Percentiles rank a stretch among this genome's conserved stretches.
phyloP scores from a whole-genome alignment of 2,113 vertebrate species.

The Ibidorhyncha struthersii region DNA sequence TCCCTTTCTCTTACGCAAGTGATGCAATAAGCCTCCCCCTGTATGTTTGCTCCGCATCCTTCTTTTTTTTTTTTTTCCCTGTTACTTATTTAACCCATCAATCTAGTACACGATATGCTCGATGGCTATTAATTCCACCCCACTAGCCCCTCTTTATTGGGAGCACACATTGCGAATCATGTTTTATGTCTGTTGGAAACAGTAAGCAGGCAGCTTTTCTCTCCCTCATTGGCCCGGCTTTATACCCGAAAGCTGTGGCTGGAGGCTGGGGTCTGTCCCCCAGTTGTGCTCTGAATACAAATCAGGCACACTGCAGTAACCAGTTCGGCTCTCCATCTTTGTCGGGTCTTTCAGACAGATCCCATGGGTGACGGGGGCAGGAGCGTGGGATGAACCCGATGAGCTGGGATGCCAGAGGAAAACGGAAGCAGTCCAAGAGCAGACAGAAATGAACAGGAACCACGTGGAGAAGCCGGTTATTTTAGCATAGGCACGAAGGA shows the following conservation, averaged over 20 bases:
- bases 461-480: not conserved
- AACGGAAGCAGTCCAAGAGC: not conserved
- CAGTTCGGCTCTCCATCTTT: not conserved
- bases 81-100: conserved; percentile 40
- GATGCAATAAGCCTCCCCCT: not conserved
- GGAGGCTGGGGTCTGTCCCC: not conserved
- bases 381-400: fast-evolving
- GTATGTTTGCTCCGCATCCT: not conserved
- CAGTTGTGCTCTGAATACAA: not conserved
- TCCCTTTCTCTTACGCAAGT: not conserved
- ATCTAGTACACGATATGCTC: not conserved
- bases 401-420: not conserved
- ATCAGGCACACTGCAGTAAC: not conserved
- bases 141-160: conserved; percentile 38
- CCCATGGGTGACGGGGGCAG: fast-evolving
- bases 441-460: not conserved
- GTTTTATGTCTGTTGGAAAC: conserved; percentile 51
- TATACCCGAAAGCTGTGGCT: conserved; percentile 10
- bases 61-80: not conserved
- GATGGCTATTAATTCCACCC: conserved; percentile 28
- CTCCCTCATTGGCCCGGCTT: not conserved
- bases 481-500: not conserved
- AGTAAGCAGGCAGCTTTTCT: not conserved
- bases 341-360: not conserved
- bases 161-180: conserved; percentile 38